Percentiles rank a stretch among this genome's conserved stretches.
These are phyloP conservation scores for Odobenus rosmarus DNA, from an alignment of 2,113 vertebrate species.

Conservation along the genomic window DNA sequence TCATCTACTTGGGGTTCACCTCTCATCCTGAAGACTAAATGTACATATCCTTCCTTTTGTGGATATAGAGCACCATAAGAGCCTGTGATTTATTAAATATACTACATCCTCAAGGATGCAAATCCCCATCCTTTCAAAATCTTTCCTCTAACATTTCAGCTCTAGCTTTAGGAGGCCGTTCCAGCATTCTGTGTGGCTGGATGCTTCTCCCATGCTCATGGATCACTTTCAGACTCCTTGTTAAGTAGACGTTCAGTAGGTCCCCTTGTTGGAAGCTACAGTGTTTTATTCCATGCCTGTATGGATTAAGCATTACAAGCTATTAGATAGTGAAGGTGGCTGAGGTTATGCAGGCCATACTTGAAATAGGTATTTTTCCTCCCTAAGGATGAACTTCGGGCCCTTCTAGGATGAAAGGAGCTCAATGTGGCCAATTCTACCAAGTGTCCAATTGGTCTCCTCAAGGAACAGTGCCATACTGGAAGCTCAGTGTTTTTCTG, in stretches of 20 bases:
- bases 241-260: not conserved
- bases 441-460: not conserved
- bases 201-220: not conserved
- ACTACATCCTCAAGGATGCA: not conserved
- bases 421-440: not conserved
- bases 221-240: not conserved
- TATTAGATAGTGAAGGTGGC: not conserved
- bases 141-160: not conserved
- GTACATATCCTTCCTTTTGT: not conserved
- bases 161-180: not conserved
- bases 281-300: not conserved
- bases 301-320: not conserved
- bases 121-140: not conserved
- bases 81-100: not conserved
- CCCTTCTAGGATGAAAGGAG: not conserved
- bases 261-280: rapidly evolving
- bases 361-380: not conserved
- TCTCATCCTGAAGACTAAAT: not conserved
- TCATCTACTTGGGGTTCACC: not conserved
- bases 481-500: not conserved
- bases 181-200: not conserved
- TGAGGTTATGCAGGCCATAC: not conserved
- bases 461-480: not conserved
- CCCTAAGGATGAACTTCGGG: not conserved
- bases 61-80: not conserved